Base-by-base conservation (phyloP, 2,888 invertebrate genomes). In the Eupsilia transversa region DNA sequence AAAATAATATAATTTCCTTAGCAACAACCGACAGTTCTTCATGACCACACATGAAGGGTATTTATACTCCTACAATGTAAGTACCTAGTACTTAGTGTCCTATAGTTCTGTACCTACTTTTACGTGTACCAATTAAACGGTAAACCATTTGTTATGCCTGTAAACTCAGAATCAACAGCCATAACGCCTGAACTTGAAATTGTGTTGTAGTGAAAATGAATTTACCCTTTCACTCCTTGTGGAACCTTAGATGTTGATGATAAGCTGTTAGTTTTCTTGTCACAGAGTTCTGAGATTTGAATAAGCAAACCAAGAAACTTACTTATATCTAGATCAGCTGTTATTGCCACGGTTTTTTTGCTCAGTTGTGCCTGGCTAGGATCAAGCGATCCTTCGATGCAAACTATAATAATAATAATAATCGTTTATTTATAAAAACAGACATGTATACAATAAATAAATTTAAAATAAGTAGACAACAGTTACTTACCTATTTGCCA, bases 1-100 rank as follows among this genome's bases (percentile, higher is more conserved):
- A 67, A 27, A 49, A 49, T 68, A 30, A 49, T 38, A 30, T 12
- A 30, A 52, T 52, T 69, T 73, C n/a, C 38, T 57, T 57, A 20
- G 35, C 23, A 57, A 72, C 43, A 57, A 46, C 10, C 17, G 46
- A 46, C 43, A 17, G 23, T 23, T 72, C 30, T 20, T n/a, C 30
- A 35, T 30, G 17, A 46, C 43, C 9, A 49, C 35, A 43, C 2
- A 56, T 33, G 27, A 17, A 12, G 27, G 33, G 27, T 56, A 20
- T 67, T 20, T 3, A 3, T 23, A 54, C 49, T 30, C 9, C 41
- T 71, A 54, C 3, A 14, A 27, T 71, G 30, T 38, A 69, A 38
- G 14, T 6, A 23, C 6, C 20, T 38, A 17, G 12, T 41, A n/a
- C 17, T 0, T 33, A 41, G 33, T 70, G 30, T n/a, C 17, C 33